Base-by-base conservation (phyloP, 35 echinoderm and acorn worm species). In the Patiria miniata region DNA sequence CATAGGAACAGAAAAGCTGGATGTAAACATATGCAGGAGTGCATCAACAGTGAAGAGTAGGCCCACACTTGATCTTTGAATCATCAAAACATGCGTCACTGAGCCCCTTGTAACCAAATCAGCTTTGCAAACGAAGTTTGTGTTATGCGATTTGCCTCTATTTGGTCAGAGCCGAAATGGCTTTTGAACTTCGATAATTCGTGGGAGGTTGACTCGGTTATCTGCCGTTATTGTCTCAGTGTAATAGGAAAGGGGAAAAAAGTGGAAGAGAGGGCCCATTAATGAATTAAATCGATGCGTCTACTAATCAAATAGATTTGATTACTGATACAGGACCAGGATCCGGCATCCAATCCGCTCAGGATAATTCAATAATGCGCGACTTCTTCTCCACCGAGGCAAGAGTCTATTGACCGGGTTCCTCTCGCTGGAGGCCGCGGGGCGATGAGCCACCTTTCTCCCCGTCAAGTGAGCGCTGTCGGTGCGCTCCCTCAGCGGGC, bases 211-310 rank as follows among this genome's bases (percentile, higher is more conserved):
- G 42, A 47, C 42, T 47, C 42, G 4, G 42, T 12, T 4, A 47
- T 47, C 42, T 47, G 42, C 42, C 12, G 42, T 47, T 47, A 47
- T 47, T 47, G 42, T 47, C 42, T 47, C 4, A 6, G 42, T 30
- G 14, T 36, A 61, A 61, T 61, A 5, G 10, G 34, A 30, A 16
- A 73, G 14, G 26, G 10, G 29, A 73, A 73, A 73, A 30, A 16
- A 73, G 14, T 12, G 10, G 29, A 73, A 73, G 29, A 73, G 65
- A 36, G 65, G 65, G 21, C 65, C 65, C 65, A 73, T 73, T 73
- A 73, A 73, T 73, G 65, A 73, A 73, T 73, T 73, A 73, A 73
- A 73, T 73, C 65, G 65, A 73, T 73, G 65, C 21, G 34, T 73
- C 65, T 23, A 28, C 65, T 73, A 73, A 73, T 73, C 26, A 73